phyloP scores from a whole-genome alignment of 2,888 invertebrate species.

The Rutpela maculata region DNA sequence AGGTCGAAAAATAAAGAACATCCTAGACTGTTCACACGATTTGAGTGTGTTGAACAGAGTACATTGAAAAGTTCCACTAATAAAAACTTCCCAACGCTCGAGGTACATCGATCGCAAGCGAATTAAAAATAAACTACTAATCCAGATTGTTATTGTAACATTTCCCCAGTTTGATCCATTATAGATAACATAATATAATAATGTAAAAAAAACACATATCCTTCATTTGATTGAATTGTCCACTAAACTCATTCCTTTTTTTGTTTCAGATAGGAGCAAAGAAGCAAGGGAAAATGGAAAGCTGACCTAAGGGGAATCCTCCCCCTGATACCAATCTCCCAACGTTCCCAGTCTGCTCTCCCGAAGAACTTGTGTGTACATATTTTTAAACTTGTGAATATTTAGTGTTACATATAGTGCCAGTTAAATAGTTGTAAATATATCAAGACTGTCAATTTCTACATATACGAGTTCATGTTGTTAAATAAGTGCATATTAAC shows the following conservation, averaged over 20 bases:
- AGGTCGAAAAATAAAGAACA: no score
- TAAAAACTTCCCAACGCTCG: no score
- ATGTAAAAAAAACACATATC: neutral
- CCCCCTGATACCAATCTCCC: constrained; percentile 44
- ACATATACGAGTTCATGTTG: constrained; percentile 26
- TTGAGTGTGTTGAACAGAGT: no score
- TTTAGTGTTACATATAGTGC: constrained; percentile 31
- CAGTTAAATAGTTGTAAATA: constrained; percentile 34
- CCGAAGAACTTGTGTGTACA: constrained; percentile 34
- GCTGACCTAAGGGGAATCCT: constrained; percentile 57
- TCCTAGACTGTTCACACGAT: no score
- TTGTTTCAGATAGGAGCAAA: constrained; percentile 50
- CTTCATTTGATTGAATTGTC: neutral
- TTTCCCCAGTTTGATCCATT: neutral
- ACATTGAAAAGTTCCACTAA: no score
- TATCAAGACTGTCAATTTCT: constrained; percentile 29
- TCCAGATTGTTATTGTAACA: neutral
- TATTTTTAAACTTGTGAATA: constrained; percentile 30
- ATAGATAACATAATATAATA: neutral
- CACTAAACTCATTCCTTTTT: constrained; percentile 25
- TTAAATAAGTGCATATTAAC: constrained; percentile 34
- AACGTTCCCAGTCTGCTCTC: constrained; percentile 38
- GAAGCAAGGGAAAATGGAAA: constrained; percentile 52
- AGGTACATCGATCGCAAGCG: neutral
- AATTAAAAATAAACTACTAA: neutral